Base-by-base conservation (phyloP, 2,113 vertebrate genomes). In the Alectura lathami region DNA sequence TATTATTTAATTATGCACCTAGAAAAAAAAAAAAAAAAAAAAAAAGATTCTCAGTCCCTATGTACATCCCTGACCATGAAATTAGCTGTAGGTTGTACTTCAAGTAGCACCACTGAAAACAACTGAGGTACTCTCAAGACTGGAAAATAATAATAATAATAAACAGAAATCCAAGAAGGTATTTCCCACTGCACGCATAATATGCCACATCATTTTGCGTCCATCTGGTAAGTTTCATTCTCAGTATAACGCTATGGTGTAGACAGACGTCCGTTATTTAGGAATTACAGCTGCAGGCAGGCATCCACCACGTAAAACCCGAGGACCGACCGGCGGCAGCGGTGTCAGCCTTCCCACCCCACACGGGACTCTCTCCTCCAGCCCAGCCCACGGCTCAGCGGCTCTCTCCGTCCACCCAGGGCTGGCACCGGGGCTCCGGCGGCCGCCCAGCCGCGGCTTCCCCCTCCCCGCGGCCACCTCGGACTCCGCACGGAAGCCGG, bases 221-320 rank as follows among this genome's bases (percentile, higher is more conserved):
- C 18, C 4, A 1, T 63, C 77, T 62, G 1, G 8, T 51, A 17
- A 67, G 53, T 42, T 26, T 38, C 8, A 18, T 0, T 23, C 13
- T 6, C 23, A 8, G n/a, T 17, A 22, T 1, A 63, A 67, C 3
- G 15, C 20, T 6, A 62, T 32, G 14, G 32, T 11, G 17, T 6
- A 70, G 12, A 62, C 27, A 6, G 17, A 47, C 3, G 54, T 4
- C 12, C n/a, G 8, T 1, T 56, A 54, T 26, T 32, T 27, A 0
- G 15, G 10, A 34, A 63, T 74, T 74, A 34, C 26, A 68, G 38
- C 3, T 13, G 30, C 2, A 23, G n/a, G 18, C 27, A 51, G 57
- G 14, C 13, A 73, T 0, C 30, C 59, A 20, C 29, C 0, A 43
- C 0, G 8, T 17, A 27, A 43, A 57, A 57, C 0, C 18, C 2